Evolutionary conservation across 1,140 invertebrate species (phyloP).

Genomic region (Halesus radiatus): DNA sequence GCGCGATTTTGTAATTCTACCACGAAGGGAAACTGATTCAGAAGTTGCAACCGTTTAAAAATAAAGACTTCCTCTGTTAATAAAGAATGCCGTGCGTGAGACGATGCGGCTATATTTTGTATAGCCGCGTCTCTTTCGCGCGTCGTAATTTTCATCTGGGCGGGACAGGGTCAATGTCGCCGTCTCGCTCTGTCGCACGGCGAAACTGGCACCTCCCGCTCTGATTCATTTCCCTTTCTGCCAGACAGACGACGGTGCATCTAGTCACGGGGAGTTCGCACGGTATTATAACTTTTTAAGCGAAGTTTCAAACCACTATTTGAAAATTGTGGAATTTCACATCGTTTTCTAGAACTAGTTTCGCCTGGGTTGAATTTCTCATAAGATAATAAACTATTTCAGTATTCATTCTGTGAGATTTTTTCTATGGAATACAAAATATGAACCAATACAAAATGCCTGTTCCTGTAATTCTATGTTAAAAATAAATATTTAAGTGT

Average conservation of each 20-base stretch:
- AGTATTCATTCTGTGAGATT: no score
- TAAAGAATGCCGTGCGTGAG: conserved; percentile 36
- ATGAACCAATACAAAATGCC: no score
- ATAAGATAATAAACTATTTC: no score
- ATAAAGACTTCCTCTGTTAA: conserved; percentile 40
- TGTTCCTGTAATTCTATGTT: no score
- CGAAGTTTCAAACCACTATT: neutral
- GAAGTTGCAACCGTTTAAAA: conserved; percentile 36
- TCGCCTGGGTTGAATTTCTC: no score
- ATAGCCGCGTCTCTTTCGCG: conserved; percentile 5
- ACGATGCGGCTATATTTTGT: neutral
- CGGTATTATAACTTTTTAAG: neutral
- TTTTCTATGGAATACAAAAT: no score
- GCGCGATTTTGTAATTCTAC: neutral
- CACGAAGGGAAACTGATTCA: conserved; percentile 4
- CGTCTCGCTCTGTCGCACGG: conserved; percentile 19
- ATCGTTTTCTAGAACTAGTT: neutral
- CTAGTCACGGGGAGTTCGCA: neutral
- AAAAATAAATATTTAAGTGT: no score
- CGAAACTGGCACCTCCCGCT: neutral
- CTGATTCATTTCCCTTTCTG: conserved; percentile 41
- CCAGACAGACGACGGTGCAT: conserved; percentile 27
- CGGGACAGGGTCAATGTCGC: conserved; percentile 18
- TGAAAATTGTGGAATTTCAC: no score
- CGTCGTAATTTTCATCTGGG: neutral